Percentiles rank a stretch among this genome's conserved stretches.
These are phyloP conservation scores for Plectropomus leopardus DNA, from an alignment of 2,113 vertebrate genomes.

Conservation along the genomic window DNA sequence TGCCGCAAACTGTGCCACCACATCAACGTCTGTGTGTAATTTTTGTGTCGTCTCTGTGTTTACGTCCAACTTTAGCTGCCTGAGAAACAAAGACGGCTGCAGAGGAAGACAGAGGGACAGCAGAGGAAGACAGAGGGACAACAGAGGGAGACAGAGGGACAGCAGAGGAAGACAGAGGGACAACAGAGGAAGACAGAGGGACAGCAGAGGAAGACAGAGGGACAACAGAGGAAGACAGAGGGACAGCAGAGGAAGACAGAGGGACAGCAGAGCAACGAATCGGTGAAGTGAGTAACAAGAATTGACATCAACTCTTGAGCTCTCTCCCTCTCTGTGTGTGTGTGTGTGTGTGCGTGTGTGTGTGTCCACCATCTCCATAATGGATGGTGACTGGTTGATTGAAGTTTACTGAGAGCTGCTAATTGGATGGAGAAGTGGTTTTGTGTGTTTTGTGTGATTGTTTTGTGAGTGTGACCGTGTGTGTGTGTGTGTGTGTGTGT, in stretches of 20 bases:
- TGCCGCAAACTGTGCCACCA: too few relatives aligned
- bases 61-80: not conserved
- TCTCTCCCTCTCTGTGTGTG: not conserved
- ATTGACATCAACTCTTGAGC: not conserved
- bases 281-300: not conserved
- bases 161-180: too few relatives aligned
- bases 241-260: constrained; percentile 4
- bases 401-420: constrained; percentile 63
- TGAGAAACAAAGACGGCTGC: too few relatives aligned
- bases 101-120: too few relatives aligned
- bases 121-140: too few relatives aligned
- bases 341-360: constrained; percentile 13
- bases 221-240: too few relatives aligned
- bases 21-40: too few relatives aligned
- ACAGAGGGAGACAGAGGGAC: too few relatives aligned
- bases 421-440: constrained; percentile 64
- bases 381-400: constrained; percentile 72
- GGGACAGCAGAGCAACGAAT: not conserved
- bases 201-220: not conserved
- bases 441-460: constrained; percentile 15
- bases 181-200: too few relatives aligned
- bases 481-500: constrained; percentile 6
- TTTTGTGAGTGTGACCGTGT: not conserved
- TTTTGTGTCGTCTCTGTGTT: not conserved
- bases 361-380: constrained; percentile 34